Conservation (phyloP, 2,797 vertebrate genomes). For the Antrozous pallidus region DNA sequence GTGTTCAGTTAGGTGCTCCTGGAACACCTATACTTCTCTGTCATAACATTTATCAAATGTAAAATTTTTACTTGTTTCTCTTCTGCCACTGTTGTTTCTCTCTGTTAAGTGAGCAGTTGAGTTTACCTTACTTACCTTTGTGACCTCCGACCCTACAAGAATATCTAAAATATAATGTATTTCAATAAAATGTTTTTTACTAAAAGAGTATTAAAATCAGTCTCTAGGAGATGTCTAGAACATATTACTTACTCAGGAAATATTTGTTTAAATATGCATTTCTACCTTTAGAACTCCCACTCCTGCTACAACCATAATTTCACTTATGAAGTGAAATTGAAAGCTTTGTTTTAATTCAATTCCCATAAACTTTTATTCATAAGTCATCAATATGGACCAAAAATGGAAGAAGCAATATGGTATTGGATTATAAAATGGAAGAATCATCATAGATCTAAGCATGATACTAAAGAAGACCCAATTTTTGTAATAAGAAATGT, state of each 20-base stretch:
- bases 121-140: neutral
- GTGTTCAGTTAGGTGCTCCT: too few relatives aligned
- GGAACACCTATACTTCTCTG: too few relatives aligned
- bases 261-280: neutral
- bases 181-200: neutral
- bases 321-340: neutral
- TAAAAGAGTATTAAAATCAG: neutral
- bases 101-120: neutral
- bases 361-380: neutral
- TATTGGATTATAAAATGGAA: constrained; percentile 21
- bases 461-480: neutral
- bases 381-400: neutral
- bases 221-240: neutral
- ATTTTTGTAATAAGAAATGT: neutral
- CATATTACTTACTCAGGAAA: neutral
- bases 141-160: neutral
- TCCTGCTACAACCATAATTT: constrained; percentile 1
- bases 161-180: neutral
- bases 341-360: neutral
- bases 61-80: constrained; percentile 4
- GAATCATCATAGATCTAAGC: neutral
- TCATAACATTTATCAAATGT: neutral
- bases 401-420: neutral
- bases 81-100: neutral
- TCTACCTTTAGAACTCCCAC: neutral